A percentile compares a stretch with the other conserved stretches of the same genome.
Evolutionary conservation across 1,140 invertebrate species (phyloP).

Genomic region (Orussus abietinus): DNA sequence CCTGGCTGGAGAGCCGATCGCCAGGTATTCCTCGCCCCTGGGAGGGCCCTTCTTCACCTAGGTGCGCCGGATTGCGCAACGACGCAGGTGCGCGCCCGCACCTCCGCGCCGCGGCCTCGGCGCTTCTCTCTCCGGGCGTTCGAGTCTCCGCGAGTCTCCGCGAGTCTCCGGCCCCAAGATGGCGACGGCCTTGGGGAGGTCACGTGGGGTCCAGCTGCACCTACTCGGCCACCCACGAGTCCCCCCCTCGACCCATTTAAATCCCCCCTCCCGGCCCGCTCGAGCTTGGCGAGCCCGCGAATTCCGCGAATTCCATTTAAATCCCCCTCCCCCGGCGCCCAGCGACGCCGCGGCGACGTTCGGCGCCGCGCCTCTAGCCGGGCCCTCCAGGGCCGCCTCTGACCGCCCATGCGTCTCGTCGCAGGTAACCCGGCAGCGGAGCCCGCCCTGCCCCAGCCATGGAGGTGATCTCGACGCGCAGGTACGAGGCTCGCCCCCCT

Average conservation of each 20-base stretch:
- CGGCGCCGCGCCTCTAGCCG: constrained; percentile 10
- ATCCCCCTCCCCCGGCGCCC: constrained; percentile 16
- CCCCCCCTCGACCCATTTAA: constrained; percentile 16
- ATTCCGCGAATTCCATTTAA: constrained; percentile 14
- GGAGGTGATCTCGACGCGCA: constrained; percentile 49
- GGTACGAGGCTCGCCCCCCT: constrained; percentile 45
- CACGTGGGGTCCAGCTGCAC: constrained; percentile 36
- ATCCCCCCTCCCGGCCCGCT: constrained; percentile 6
- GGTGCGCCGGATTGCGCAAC: too few relatives aligned
- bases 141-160: constrained; percentile 4
- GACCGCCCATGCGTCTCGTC: too few relatives aligned
- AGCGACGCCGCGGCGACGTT: too few relatives aligned
- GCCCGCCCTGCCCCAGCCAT: constrained; percentile 37
- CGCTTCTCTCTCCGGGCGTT: background rate
- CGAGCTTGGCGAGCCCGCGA: constrained; percentile 11
- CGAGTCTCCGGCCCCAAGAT: constrained; percentile 27
- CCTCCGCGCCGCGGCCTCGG: too few relatives aligned
- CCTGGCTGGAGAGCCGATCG: too few relatives aligned
- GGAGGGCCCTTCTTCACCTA: too few relatives aligned
- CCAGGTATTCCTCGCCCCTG: too few relatives aligned
- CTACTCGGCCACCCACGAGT: constrained; percentile 31
- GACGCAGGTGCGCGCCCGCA: too few relatives aligned
- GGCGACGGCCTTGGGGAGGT: constrained; percentile 46
- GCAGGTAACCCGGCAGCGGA: too few relatives aligned
- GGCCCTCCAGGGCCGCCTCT: background rate